Conservation (phyloP, 2,113 vertebrate genomes). For the Paramisgurnus dabryanus region DNA sequence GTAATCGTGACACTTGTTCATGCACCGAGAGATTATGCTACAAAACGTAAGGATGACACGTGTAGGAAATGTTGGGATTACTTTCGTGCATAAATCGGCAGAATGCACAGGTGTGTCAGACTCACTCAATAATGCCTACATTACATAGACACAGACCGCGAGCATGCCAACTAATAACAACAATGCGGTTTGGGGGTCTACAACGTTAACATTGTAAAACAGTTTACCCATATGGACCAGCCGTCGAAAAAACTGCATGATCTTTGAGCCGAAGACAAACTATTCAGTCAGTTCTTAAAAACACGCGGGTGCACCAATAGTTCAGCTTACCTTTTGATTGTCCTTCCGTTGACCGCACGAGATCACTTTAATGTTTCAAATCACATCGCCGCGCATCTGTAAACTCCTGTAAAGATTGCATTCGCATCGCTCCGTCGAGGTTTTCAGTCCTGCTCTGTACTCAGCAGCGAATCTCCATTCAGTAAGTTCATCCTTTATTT, state of each 20-base stretch:
- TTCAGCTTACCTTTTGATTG: conserved; percentile 53
- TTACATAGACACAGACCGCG: conserved; percentile 9
- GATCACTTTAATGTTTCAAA: conserved; percentile 59
- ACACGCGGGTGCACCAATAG: neutral
- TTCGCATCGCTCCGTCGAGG: conserved; percentile 11
- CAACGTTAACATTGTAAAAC: neutral
- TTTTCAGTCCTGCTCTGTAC: conserved; percentile 53
- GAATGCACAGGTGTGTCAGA: conserved; percentile 68
- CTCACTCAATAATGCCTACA: conserved; percentile 6
- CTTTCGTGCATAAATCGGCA: conserved; percentile 62
- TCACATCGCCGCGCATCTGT: conserved; percentile 8
- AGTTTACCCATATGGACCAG: neutral
- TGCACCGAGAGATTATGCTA: too few relatives aligned
- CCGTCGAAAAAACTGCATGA: neutral
- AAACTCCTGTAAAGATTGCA: conserved; percentile 1
- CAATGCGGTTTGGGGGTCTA: neutral
- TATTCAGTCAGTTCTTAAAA: conserved; percentile 19
- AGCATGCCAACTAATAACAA: neutral
- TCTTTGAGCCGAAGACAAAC: conserved; percentile 9
- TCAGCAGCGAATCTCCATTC: conserved; percentile 66
- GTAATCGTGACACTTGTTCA: neutral
- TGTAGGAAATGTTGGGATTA: neutral
- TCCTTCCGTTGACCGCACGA: conserved; percentile 39
- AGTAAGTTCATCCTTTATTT: conserved; percentile 74
- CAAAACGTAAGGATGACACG: neutral